Evolutionary conservation across 2,797 vertebrate species (phyloP).

Genomic region (Serranus cabrilla): DNA sequence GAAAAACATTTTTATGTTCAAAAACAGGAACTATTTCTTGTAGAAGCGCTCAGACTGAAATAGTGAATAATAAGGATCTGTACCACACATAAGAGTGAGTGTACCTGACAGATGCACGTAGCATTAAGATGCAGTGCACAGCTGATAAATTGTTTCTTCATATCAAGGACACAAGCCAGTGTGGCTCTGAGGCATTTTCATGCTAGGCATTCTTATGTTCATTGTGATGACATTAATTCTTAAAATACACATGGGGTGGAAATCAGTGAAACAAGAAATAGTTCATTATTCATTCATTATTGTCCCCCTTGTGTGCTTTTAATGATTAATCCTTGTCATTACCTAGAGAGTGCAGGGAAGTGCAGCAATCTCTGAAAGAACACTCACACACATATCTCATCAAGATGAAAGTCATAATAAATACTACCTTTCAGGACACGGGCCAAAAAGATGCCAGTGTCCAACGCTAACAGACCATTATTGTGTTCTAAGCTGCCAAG

Average conservation of each 20-base stretch:
- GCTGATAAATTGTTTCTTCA: slow-evolving; percentile 15
- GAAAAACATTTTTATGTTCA: neutral
- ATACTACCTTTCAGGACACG: slow-evolving; percentile 45
- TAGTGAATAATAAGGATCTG: slow-evolving; percentile 9
- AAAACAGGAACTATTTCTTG: neutral
- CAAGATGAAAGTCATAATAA: slow-evolving; percentile 65
- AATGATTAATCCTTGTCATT: slow-evolving; percentile 72
- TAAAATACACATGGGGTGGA: slow-evolving; percentile 48
- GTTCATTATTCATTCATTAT: slow-evolving; percentile 70
- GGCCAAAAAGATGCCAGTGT: slow-evolving; percentile 40
- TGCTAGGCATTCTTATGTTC: slow-evolving; percentile 39
- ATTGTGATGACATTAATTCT: slow-evolving; percentile 58
- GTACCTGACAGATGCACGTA: neutral
- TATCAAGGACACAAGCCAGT: slow-evolving; percentile 47
- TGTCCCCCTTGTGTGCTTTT: slow-evolving; percentile 54
- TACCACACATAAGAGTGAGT: neutral
- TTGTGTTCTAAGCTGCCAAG: slow-evolving; percentile 48
- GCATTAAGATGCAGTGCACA: slow-evolving; percentile 24
- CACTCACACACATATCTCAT: slow-evolving; percentile 54
- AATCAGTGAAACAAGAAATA: slow-evolving; percentile 65
- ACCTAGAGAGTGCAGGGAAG: slow-evolving; percentile 50
- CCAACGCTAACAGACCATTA: slow-evolving; percentile 39
- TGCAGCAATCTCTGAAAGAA: slow-evolving; percentile 51
- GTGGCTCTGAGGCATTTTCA: slow-evolving; percentile 41
- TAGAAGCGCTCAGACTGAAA: neutral